Evolutionary conservation across 2,113 vertebrate genomes (phyloP).

Genomic region (Conger conger): DNA sequence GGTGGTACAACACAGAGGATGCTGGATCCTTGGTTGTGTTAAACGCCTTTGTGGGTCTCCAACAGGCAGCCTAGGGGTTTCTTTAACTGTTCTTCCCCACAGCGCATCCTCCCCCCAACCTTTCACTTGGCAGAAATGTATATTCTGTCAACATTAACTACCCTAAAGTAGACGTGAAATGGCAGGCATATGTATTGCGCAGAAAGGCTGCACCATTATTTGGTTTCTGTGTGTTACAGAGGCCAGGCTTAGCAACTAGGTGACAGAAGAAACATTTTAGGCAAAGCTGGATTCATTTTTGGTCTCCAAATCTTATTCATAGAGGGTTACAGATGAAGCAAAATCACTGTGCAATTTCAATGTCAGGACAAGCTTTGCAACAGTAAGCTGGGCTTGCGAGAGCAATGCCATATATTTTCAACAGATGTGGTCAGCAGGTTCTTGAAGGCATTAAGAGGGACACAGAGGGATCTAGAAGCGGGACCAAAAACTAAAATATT

Average conservation of each 20-base stretch:
- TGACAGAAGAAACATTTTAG: not conserved
- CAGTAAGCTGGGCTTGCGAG: not conserved
- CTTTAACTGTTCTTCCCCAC: conserved; percentile 36
- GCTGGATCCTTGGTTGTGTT: conserved; percentile 44
- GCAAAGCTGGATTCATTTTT: not conserved
- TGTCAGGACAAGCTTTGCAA: not conserved
- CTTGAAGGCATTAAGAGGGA: too few species aligned
- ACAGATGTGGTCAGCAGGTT: too few species aligned
- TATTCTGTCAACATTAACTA: not conserved
- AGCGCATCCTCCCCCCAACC: not conserved
- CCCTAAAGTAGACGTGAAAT: not conserved
- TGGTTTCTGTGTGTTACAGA: not conserved
- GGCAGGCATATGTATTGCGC: not conserved
- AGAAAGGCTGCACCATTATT: not conserved
- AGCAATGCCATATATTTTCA: too few species aligned
- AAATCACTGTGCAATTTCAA: too few species aligned
- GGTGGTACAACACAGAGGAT: conserved; percentile 42
- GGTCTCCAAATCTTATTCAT: not conserved
- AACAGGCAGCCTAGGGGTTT: conserved; percentile 43
- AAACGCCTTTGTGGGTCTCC: conserved; percentile 49
- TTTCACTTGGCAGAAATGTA: not conserved
- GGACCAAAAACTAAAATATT: too few species aligned
- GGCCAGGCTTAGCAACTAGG: not conserved
- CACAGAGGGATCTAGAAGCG: too few species aligned
- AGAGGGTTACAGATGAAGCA: not conserved